Conservation (phyloP, 2,888 invertebrate species). For the Oconnorella tubifera region DNA sequence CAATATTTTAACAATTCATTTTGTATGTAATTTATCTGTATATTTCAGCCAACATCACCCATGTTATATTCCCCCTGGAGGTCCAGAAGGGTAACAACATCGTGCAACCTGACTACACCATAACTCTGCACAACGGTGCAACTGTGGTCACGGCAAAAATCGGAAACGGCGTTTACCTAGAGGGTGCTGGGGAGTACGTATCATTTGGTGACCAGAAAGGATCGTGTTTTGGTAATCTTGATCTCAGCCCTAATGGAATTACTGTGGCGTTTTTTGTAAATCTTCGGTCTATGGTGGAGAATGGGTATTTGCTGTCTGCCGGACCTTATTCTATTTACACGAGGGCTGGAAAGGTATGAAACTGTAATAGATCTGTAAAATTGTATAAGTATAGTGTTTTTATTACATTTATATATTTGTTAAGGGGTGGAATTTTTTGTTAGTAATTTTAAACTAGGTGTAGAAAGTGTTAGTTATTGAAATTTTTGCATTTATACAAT, state of each 20-base stretch:
- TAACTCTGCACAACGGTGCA: conserved; percentile 46
- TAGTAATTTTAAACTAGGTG: too few relatives aligned
- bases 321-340: conserved; percentile 49
- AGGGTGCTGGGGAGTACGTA: conserved; percentile 44
- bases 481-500: too few relatives aligned
- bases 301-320: conserved; percentile 44
- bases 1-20: too few relatives aligned
- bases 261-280: conserved; percentile 28
- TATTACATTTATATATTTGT: background rate
- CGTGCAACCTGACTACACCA: conserved; percentile 44
- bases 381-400: background rate
- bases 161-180: conserved; percentile 44
- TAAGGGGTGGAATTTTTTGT: background rate
- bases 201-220: conserved; percentile 42
- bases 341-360: conserved; percentile 37
- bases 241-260: conserved; percentile 34
- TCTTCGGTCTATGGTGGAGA: conserved; percentile 29
- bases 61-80: conserved; percentile 51
- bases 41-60: conserved; percentile 44
- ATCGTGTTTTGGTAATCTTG: conserved; percentile 46
- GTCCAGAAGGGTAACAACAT: conserved; percentile 39
- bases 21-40: too few relatives aligned
- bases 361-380: background rate
- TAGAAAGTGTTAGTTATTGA: too few relatives aligned
- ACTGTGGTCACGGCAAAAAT: conserved; percentile 41